Base-by-base conservation (phyloP, 2,113 vertebrate species). In the Vulpes vulpes region DNA sequence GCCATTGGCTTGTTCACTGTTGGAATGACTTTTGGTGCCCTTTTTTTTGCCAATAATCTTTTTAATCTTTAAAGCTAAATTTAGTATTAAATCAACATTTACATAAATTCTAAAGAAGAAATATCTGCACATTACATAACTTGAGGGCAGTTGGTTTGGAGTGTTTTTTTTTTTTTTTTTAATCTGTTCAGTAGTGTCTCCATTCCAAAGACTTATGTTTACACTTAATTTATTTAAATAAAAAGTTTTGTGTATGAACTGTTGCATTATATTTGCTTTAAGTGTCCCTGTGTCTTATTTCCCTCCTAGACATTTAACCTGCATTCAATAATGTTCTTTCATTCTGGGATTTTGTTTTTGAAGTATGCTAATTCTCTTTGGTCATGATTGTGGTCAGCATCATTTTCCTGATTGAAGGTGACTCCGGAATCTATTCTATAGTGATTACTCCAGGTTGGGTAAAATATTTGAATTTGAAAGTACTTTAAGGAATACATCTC, bases 391-490 rank as follows among this genome's bases (percentile, higher is more conserved):
- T 76, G 55, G 89, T 89, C 23, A 23, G 17, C 27, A 32, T 95
- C 89, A 55, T 49, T 71, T 96, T 94, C 55, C 43, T 94, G 17
- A 11, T 86, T 81, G 67, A 51, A 97, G 59, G 71, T 64, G 67
- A 62, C 60, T 67, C 53, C 79, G 11, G 74, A 85, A 57, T 95
- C 62, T 95, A 27, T 79, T 94, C 51, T 83, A 0, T 76, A 60
- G 25, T 65, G 30, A 82, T 89, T 80, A 80, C 22, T 51, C 51
- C 65, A 74, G 30, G 32, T 15, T 86, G 11, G 43, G 15, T 51
- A 88, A 79, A 82, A 65, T 89, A 86, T 96, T 93, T 89, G 38
- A 81, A 71, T 78, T 60, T 96, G 84, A 92, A 90, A 83, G 74
- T 12, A 55, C 57, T 51, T 92, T 74, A 64, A 79, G 30, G 16